Evolutionary conservation across 1,140 invertebrate genomes (phyloP).

Genomic region (Pararge aegeria): DNA sequence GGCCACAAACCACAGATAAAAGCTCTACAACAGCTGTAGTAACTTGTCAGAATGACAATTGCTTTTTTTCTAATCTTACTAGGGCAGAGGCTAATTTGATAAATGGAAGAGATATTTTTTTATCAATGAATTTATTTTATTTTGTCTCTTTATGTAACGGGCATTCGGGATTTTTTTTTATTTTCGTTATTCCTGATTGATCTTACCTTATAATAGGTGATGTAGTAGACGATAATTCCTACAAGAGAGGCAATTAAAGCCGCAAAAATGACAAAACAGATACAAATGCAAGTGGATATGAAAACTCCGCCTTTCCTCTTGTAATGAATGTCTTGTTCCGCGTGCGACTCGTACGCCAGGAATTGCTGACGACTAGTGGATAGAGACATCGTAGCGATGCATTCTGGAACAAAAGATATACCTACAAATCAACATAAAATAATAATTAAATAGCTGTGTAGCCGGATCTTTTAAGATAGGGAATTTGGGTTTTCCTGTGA

Average conservation of each 20-base stretch:
- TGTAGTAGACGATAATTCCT: slow-evolving; percentile 68
- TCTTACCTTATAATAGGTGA: slow-evolving; percentile 62
- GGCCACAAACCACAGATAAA: no score
- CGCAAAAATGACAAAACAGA: slow-evolving; percentile 51
- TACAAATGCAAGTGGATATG: slow-evolving; percentile 60
- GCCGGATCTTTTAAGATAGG: no score
- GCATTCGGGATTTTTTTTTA: no score
- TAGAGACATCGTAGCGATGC: slow-evolving; percentile 55
- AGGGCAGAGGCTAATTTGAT: not conserved
- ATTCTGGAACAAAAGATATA: slow-evolving; percentile 44
- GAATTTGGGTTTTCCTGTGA: no score
- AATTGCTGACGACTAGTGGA: slow-evolving; percentile 76
- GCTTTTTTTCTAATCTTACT: not conserved
- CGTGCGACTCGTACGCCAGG: slow-evolving; percentile 65
- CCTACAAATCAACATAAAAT: no score
- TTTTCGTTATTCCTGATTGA: not conserved
- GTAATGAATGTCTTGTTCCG: slow-evolving; percentile 56
- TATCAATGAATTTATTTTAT: no score
- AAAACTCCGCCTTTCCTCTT: slow-evolving; percentile 68
- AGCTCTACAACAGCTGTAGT: no score
- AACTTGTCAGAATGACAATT: not conserved
- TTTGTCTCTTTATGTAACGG: no score
- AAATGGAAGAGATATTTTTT: no score
- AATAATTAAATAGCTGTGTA: no score
- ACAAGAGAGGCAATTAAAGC: slow-evolving; percentile 56